phyloP scores from a whole-genome alignment of 2,797 vertebrate genomes.

The Cynodonichthys magdalenae region DNA sequence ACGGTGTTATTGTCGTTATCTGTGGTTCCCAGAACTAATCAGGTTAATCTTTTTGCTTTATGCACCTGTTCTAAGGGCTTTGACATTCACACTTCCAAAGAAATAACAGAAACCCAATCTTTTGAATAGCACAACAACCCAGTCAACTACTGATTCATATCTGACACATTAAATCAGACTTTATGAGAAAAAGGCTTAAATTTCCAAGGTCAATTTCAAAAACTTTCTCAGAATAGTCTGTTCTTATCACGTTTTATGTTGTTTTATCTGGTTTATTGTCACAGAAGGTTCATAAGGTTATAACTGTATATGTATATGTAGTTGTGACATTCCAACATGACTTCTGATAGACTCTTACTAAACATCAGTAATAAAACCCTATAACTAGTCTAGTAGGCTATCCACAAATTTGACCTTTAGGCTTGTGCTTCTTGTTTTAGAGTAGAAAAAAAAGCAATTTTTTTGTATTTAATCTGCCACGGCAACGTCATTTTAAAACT shows the following conservation, averaged over 20 bases:
- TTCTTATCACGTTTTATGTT: constrained; percentile 14
- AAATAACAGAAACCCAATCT: not conserved
- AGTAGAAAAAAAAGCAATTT: not conserved
- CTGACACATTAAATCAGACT: too few species aligned
- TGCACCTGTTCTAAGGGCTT: constrained; percentile 15
- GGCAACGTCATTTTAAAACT: not conserved
- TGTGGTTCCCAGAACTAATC: not conserved
- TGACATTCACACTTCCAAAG: constrained; percentile 3
- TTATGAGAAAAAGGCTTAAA: too few species aligned
- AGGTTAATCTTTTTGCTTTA: not conserved
- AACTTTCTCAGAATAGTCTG: too few species aligned
- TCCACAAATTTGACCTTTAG: constrained; percentile 45
- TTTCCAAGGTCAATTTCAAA: too few species aligned
- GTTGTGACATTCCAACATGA: not conserved
- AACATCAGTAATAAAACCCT: not conserved
- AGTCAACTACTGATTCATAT: too few species aligned
- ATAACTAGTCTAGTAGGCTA: not conserved
- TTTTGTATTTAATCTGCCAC: not conserved
- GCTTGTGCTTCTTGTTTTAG: constrained; percentile 29
- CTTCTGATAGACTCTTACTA: not conserved
- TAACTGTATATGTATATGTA: not conserved
- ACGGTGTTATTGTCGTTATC: not conserved
- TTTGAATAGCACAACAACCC: too few species aligned
- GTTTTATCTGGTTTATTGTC: not conserved
- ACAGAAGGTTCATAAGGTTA: not conserved